Evolutionary conservation across 1,140 invertebrate genomes (phyloP), one percentile per base, ranked within the genome.

Genomic region (Drosophila lacertosa): DNA sequence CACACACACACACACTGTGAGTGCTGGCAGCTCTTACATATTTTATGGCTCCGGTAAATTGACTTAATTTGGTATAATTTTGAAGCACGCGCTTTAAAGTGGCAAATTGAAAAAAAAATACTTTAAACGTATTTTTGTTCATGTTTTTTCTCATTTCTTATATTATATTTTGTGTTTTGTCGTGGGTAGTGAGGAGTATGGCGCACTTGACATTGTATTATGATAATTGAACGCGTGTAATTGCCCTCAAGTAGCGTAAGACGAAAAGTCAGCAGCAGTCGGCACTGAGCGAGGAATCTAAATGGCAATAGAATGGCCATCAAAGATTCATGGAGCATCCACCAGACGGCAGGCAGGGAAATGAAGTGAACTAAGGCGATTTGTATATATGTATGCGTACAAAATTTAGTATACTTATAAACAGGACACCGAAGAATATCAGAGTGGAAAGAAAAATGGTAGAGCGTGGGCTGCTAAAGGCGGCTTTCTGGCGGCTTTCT

Each of bases 191-290:
- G 11, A 3, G 18, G 4, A 3, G 35, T n/a, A 11, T n/a, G 48
- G 57, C 33, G 35, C 35, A 64, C 67, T 64, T 78, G 65, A 82
- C 81, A 89, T 86, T 89, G 88, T 89, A 82, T 89, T 89, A 89
- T 82, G 75, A 84, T 89, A 89, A 89, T 89, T 89, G 86, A 90
- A 89, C 88, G 81, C 86, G 55, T 89, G 86, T 89, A 89, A 89
- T 89, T 89, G 86, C 74, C 86, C 77, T 76, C 53, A 78, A 89
- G 77, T 74, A 76, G 78, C 60, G 44, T 20, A 55, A 58, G 54
- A 74, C 33, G 44, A 58, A 60, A 64, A 80, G 40, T 20, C 65
- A 51, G 16, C 59, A 53, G 16, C 57, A 78, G 69, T 62, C 57
- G 58, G 62, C 32, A 45, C 51, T 51, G n/a, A 40, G 22, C n/a